Percentiles rank a stretch among this genome's conserved stretches.
phyloP scores from a whole-genome alignment of 2,888 invertebrate genomes.

The Ptilodon capucinus region DNA sequence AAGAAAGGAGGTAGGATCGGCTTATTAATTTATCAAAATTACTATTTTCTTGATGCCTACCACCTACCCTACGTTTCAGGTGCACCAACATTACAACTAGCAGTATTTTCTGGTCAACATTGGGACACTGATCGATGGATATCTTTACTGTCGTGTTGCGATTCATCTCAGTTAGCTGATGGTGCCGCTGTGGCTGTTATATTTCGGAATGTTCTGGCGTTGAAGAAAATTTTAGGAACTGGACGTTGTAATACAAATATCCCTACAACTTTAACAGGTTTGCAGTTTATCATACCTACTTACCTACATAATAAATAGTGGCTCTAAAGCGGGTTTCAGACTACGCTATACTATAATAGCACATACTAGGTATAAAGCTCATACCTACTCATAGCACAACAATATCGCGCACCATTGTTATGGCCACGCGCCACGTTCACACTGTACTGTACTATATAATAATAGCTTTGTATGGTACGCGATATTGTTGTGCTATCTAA shows the following conservation, averaged over 20 bases:
- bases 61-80: conserved; percentile 42
- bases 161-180: conserved; percentile 75
- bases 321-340: background rate
- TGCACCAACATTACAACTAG: conserved; percentile 72
- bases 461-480: too few species aligned
- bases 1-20: too few species aligned
- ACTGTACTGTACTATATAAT: too few species aligned
- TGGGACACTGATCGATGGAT: conserved; percentile 67
- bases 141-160: conserved; percentile 66
- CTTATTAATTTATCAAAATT: too few species aligned
- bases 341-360: too few species aligned
- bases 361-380: too few species aligned
- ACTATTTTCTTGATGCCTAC: too few species aligned
- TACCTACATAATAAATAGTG: too few species aligned
- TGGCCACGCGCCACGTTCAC: too few species aligned
- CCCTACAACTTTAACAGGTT: conserved; percentile 73
- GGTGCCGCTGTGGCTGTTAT: conserved; percentile 75
- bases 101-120: conserved; percentile 65
- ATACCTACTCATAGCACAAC: too few species aligned
- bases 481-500: too few species aligned
- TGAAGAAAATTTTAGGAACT: conserved; percentile 63
- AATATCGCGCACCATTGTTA: too few species aligned
- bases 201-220: conserved; percentile 63
- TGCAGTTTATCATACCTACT: conserved; percentile 1
- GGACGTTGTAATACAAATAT: conserved; percentile 72